These are phyloP conservation scores for Argyresthia goedartella DNA, from an alignment of 2,888 invertebrate species.

Conservation along the genomic window DNA sequence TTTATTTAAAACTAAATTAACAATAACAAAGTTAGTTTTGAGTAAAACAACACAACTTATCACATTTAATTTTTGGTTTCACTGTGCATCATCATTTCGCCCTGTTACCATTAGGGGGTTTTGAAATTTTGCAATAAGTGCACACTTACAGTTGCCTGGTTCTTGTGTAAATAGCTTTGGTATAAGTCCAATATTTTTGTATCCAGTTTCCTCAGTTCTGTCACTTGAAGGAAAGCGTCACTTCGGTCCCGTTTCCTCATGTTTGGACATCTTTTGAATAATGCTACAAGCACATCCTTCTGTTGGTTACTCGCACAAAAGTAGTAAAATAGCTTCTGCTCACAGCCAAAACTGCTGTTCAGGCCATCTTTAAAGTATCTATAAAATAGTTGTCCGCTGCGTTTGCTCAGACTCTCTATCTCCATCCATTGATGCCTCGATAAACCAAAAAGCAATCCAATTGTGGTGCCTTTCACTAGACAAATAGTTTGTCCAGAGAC, in stretches of 20 bases:
- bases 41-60: too few species aligned
- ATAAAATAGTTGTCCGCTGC: conserved; percentile 49
- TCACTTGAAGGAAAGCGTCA: conserved; percentile 44
- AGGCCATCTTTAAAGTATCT: conserved; percentile 56
- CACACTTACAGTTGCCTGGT: background rate
- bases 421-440: conserved; percentile 41
- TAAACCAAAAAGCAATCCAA: conserved; percentile 47
- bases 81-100: background rate
- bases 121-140: too few species aligned
- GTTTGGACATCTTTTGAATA: conserved; percentile 41
- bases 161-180: background rate
- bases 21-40: too few species aligned
- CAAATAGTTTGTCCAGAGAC: conserved; percentile 47
- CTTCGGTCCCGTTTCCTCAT: conserved; percentile 40
- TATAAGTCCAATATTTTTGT: conserved; percentile 25
- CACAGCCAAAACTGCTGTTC: conserved; percentile 31
- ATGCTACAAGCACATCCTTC: conserved; percentile 35
- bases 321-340: conserved; percentile 58
- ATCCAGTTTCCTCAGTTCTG: conserved; percentile 38
- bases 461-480: conserved; percentile 35
- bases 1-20: too few species aligned
- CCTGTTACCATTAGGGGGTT: too few species aligned
- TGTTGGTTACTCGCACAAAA: conserved; percentile 48
- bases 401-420: conserved; percentile 39
- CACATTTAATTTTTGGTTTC: too few species aligned